Evolutionary conservation across 2,888 invertebrate species (phyloP), one percentile per base, ranked within the genome.

Genomic region (Lithophane semibrunnea): DNA sequence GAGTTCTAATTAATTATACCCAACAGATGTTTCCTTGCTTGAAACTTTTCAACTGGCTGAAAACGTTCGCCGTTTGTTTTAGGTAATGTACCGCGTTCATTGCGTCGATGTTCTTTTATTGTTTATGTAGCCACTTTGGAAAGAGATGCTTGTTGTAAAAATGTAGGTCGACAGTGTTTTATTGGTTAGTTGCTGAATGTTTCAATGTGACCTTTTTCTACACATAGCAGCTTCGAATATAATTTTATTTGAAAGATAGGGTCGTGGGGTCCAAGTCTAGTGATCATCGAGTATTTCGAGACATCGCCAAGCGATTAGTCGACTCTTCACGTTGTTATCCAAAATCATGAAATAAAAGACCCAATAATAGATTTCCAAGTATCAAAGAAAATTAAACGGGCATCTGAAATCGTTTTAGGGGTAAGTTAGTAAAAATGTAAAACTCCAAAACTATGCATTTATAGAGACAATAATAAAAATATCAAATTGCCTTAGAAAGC

Each of bases 1-100:
- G 84, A 78, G 80, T 80, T 84, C 77, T 84, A 88, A 90, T 91
- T 91, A 90, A 90, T 91, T 88, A 88, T 86, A 84, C 75, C 83
- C 80, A 82, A 83, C 88, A 88, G 88, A 84, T 89, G 89, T 82
- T 88, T 76, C 86, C 80, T 77, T 77, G 82, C 75, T 52, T 49
- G 52, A 75, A 83, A 85, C 77, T 87, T 87, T 80, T 73, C 77
- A 88, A 79, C 81, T 81, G 67, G 71, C 72, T 77, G 69, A 68
- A 77, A 88, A 77, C 72, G 70, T 86, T 81, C 67, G 69, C 77
- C 72, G 44, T 88, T 83, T 85, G 82, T 77, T 86, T 87, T 70
- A 74, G 75, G 77, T 79, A 86, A 82, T 85, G 75, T 77, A 74
- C 77, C 74, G 56, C 83, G 73, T 77, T 74, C 29, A 69, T 81